Percentiles rank a stretch among this genome's conserved stretches.
phyloP scores from a whole-genome alignment of 2,797 vertebrate genomes.

The Phrynocephalus forsythii region DNA sequence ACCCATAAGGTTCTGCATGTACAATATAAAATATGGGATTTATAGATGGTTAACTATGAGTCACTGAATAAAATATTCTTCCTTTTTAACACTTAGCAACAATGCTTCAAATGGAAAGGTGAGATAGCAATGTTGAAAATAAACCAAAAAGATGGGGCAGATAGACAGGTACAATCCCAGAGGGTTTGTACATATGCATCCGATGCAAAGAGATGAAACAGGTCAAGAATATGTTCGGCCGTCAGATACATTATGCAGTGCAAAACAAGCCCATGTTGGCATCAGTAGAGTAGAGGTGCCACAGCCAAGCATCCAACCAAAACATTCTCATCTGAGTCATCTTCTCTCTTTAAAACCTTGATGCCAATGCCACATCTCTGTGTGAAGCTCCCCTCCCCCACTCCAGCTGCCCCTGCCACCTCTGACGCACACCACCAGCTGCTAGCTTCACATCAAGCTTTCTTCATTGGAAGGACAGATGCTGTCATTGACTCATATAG shows the following conservation, averaged over 20 bases:
- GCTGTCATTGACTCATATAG: slow-evolving; percentile 34
- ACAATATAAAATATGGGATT: background rate
- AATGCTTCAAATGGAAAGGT: background rate
- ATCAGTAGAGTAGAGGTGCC: background rate
- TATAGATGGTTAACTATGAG: background rate
- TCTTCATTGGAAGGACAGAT: slow-evolving; percentile 37
- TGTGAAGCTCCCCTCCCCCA: background rate
- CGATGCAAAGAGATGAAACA: background rate
- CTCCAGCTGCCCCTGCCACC: slow-evolving; percentile 13
- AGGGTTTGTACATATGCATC: background rate
- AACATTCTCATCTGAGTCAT: background rate
- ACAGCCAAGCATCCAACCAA: background rate
- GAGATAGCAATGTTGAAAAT: background rate
- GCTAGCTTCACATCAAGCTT: slow-evolving; percentile 14
- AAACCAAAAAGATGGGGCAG: background rate
- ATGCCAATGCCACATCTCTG: background rate
- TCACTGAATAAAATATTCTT: background rate
- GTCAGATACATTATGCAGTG: background rate
- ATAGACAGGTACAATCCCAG: too few species aligned
- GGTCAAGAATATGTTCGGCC: background rate
- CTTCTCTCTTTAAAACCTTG: background rate
- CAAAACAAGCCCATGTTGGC: background rate
- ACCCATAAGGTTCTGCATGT: background rate
- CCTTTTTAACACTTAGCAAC: background rate
- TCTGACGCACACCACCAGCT: slow-evolving; percentile 18